Evolutionary conservation across 2,113 vertebrate genomes (phyloP).

Genomic region (Gasterosteus aculeatus): DNA sequence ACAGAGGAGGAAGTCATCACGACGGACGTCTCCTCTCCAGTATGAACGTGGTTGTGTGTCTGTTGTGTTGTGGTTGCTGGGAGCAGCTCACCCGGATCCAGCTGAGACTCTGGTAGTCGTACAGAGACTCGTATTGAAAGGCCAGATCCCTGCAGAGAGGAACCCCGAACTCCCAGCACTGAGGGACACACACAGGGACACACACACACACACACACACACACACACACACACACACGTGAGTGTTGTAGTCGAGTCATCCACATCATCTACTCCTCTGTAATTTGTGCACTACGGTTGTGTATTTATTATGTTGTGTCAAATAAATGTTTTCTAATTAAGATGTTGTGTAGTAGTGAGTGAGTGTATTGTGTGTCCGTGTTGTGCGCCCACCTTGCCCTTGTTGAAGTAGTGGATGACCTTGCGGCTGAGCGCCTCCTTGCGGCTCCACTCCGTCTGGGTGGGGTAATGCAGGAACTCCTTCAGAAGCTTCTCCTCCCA

Average conservation of each 20-base stretch:
- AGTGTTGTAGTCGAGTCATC: neutral
- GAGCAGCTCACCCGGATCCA: constrained; percentile 92
- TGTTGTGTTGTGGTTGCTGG: too few relatives aligned
- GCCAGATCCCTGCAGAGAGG: constrained; percentile 96
- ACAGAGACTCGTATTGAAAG: constrained; percentile 93
- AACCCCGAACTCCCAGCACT: constrained; percentile 99
- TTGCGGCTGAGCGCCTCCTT: constrained; percentile 96
- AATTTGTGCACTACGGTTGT: too few relatives aligned
- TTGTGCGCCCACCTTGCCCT: constrained; percentile 89
- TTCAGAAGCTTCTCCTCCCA: constrained; percentile 95
- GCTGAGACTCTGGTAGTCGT: constrained; percentile 98
- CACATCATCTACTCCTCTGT: neutral
- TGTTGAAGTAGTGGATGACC: constrained; percentile 99
- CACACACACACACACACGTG: neutral
- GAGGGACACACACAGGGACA: constrained; percentile 46
- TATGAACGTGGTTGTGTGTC: too few relatives aligned
- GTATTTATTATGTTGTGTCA: too few relatives aligned
- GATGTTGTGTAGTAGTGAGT: too few relatives aligned
- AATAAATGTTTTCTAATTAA: too few relatives aligned
- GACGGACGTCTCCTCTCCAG: too few relatives aligned
- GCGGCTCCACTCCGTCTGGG: constrained; percentile 97
- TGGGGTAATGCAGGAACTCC: constrained; percentile 95
- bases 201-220: constrained; percentile 30
- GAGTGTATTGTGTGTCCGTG: neutral
- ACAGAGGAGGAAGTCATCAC: too few relatives aligned